A percentile compares a stretch with the other conserved stretches of the same genome.
phyloP scores from a whole-genome alignment of 2,797 vertebrate species.

The Cossypha dichroa region DNA sequence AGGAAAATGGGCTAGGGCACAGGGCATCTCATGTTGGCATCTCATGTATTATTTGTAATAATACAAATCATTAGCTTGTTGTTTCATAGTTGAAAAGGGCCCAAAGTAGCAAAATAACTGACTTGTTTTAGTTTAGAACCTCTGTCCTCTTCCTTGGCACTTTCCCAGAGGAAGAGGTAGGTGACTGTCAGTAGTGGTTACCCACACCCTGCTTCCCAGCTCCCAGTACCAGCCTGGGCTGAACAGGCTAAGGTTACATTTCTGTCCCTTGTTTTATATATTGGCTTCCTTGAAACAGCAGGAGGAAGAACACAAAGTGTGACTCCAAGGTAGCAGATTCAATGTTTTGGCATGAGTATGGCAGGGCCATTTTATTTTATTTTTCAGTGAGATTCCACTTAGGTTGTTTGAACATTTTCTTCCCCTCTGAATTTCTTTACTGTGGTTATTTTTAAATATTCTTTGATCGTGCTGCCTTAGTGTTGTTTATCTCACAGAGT shows the following conservation, averaged over 20 bases:
- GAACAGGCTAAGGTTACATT: background rate
- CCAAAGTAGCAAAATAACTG: background rate
- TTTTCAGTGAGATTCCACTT: background rate
- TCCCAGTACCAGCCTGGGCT: background rate
- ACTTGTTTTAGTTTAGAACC: background rate
- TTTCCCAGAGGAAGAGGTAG: background rate
- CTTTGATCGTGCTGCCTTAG: background rate
- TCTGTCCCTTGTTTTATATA: background rate
- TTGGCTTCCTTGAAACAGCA: background rate
- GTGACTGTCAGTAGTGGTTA: background rate
- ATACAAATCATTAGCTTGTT: background rate
- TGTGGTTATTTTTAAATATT: slow-evolving; percentile 6
- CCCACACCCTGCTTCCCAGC: background rate
- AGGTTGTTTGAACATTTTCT: background rate
- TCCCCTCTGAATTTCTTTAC: background rate
- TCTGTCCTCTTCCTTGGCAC: background rate
- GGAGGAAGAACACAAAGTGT: background rate
- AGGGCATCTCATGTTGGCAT: background rate
- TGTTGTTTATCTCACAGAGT: slow-evolving; percentile 28
- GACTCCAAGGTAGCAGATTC: background rate
- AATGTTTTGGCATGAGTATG: background rate
- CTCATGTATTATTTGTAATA: background rate
- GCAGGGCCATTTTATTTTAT: background rate
- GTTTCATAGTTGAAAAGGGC: background rate
- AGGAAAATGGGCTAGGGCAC: background rate